Evolutionary conservation across 2,113 vertebrate species (phyloP), one percentile per base, ranked within the genome.

Genomic region (Zosterops hypoxanthus): DNA sequence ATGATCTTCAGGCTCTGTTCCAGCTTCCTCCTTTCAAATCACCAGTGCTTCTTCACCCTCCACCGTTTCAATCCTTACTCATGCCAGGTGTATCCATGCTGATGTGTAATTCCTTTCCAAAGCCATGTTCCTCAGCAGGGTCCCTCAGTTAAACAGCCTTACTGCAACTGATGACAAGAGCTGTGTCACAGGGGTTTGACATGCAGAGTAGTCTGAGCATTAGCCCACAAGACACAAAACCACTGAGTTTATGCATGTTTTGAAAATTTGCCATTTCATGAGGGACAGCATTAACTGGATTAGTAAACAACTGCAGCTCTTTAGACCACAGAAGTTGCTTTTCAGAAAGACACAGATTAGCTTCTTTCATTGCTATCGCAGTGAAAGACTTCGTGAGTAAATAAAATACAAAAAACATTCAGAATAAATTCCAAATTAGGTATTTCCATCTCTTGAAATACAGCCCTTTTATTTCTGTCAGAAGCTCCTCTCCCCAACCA

Each of bases 21-120:
- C 75, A 79, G 15, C 42, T 66, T 52, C 26, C 52, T 44, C 20
- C 68, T 59, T 19, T 42, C 49, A 14, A 28, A 28, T 9, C 31
- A 66, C n/a, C 61, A 44, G 34, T 8, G 12, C 46, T 63, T 24
- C 86, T 34, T 8, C 8, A 12, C 11, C 14, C 44, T 4, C 9
- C 0, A 0, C 8, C 28, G 41, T 31, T 68, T 20, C 57, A 68
- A 14, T 14, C 46, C 25, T 18, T 9, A 13, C 64, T 49, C 47
- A 5, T 1, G 1, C n/a, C 55, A 23, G 19, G 26, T 47, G 29
- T 12, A 28, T 4, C 70, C 26, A 12, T 1, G 19, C 49, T 39
- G 57, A 68, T 28, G 21, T 16, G 52, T 1, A 34, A 55, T 5
- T 57, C 50, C 11, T 20, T 46, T 33, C 90, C 81, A 49, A 59